These are phyloP conservation scores for Philereme transversata DNA, from an alignment of 2,888 invertebrate species.

Conservation along the genomic window DNA sequence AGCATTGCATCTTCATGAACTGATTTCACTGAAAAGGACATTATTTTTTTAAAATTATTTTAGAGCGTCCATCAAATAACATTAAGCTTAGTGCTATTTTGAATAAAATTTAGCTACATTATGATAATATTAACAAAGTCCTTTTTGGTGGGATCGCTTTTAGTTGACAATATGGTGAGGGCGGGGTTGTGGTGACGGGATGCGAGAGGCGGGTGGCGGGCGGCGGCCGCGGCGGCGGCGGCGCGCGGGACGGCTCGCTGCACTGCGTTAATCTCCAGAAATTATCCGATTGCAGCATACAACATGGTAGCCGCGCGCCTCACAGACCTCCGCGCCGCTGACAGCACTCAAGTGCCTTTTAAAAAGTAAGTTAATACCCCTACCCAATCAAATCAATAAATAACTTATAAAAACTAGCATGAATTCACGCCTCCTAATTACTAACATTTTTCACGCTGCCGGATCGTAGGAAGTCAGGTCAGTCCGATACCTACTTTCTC, in stretches of 20 bases:
- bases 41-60: constrained; percentile 15
- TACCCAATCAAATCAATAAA: neutral
- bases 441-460: constrained; percentile 43
- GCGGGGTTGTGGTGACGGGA: constrained; percentile 49
- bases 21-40: constrained; percentile 38
- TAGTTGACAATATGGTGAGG: constrained; percentile 82
- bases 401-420: neutral
- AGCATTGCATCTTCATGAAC: constrained; percentile 40
- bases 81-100: constrained; percentile 33
- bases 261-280: constrained; percentile 84
- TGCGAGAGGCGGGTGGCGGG: constrained; percentile 48
- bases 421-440: constrained; percentile 4
- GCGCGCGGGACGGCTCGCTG: constrained; percentile 49
- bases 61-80: constrained; percentile 22
- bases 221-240: constrained; percentile 41
- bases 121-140: constrained; percentile 28
- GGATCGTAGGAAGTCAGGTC: constrained; percentile 74
- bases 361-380: constrained; percentile 92
- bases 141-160: constrained; percentile 55
- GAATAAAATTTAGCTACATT: constrained; percentile 7
- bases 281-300: constrained; percentile 95
- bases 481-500: constrained; percentile 40
- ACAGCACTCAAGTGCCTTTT: constrained; percentile 98
- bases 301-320: constrained; percentile 99
- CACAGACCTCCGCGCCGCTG: constrained; percentile 96